A percentile compares a stretch with the other conserved stretches of the same genome.
phyloP scores from a whole-genome alignment of 2,113 vertebrate species.

The Mionectes macconnelli region DNA sequence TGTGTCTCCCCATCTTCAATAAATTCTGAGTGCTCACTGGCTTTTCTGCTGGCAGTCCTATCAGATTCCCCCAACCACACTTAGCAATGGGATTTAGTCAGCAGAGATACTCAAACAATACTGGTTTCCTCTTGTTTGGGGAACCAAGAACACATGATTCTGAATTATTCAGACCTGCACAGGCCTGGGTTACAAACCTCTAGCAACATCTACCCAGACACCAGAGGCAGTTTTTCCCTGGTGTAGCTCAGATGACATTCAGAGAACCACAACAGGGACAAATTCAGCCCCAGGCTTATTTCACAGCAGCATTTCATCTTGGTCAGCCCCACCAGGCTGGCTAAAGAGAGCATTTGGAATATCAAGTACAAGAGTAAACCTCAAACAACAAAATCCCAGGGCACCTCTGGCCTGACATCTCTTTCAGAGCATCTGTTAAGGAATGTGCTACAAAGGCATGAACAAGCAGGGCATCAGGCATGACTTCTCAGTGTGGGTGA shows the following conservation, averaged over 20 bases:
- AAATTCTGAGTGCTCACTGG: background rate
- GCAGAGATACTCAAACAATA: background rate
- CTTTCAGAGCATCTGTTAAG: background rate
- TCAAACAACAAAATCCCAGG: slow-evolving; percentile 20
- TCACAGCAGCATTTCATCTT: background rate
- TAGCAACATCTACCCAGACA: background rate
- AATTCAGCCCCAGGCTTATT: background rate
- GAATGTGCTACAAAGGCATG: background rate
- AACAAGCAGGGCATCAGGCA: background rate
- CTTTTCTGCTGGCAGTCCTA: background rate
- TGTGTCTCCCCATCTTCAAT: background rate
- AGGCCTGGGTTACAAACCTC: background rate
- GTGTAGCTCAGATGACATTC: background rate
- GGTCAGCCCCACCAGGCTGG: background rate
- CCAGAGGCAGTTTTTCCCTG: background rate
- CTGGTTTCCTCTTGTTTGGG: background rate
- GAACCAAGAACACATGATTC: background rate
- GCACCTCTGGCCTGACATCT: background rate
- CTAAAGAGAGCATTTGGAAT: background rate
- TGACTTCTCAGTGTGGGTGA: background rate
- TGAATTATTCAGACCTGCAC: background rate
- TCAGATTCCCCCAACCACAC: background rate
- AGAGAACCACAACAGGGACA: background rate
- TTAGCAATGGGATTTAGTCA: background rate
- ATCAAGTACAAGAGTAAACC: background rate